Percentiles rank a stretch among this genome's conserved stretches.
These are phyloP conservation scores for Athetis lepigone DNA, from an alignment of 2,888 invertebrate genomes.

Conservation along the genomic window DNA sequence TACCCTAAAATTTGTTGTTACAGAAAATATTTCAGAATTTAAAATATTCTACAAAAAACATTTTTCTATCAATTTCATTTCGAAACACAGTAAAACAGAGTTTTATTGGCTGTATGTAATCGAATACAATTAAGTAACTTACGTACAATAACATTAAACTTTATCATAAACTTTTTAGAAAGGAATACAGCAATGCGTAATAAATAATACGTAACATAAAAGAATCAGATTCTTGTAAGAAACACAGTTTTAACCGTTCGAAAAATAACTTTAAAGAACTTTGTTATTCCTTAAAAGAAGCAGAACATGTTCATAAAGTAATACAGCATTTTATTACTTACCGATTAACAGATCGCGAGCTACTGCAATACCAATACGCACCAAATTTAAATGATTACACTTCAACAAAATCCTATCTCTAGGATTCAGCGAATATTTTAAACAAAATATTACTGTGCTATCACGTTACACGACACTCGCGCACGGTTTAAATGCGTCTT, in stretches of 20 bases:
- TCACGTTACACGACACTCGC: conserved; percentile 57
- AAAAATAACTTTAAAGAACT: not conserved
- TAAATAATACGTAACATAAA: conserved; percentile 15
- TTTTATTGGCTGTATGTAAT: conserved; percentile 28
- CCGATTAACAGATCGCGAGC: conserved; percentile 49
- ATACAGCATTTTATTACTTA: conserved; percentile 47
- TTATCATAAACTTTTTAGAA: conserved; percentile 47
- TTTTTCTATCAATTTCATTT: not conserved
- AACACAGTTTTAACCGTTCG: not conserved
- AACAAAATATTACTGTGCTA: conserved; percentile 23
- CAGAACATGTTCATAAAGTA: not conserved
- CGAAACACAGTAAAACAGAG: not conserved
- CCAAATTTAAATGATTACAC: conserved; percentile 52
- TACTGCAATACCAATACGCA: conserved; percentile 40
- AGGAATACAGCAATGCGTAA: conserved; percentile 46
- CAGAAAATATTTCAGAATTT: too few species aligned
- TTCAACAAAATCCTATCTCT: conserved; percentile 58
- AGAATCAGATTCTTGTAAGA: conserved; percentile 32
- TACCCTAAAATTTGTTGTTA: not conserved
- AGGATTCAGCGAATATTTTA: conserved; percentile 60
- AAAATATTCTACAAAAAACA: too few species aligned
- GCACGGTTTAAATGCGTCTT: conserved; percentile 48
- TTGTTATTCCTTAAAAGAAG: not conserved
- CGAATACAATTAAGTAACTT: conserved; percentile 18
- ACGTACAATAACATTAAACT: conserved; percentile 32